A percentile compares a stretch with the other conserved stretches of the same genome.
Evolutionary conservation across 2,113 vertebrate genomes (phyloP).

Genomic region (Callocephalon fimbriatum): DNA sequence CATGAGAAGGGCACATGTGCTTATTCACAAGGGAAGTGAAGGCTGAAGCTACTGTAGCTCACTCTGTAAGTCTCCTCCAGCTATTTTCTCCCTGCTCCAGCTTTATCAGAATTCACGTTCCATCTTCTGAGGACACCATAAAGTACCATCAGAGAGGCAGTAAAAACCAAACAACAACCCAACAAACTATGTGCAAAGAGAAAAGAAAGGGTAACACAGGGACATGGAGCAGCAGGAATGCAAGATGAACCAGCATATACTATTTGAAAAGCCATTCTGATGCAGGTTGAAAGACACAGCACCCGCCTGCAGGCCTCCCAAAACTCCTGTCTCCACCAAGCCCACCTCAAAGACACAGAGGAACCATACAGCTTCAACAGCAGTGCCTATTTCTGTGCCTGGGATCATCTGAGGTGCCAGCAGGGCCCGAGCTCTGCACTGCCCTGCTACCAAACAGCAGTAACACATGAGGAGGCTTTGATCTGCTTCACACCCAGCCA

Average conservation of each 20-base stretch:
- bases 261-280: neutral
- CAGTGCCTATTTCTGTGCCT: accelerated
- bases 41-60: neutral
- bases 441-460: neutral
- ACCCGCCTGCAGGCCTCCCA: neutral
- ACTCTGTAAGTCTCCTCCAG: neutral
- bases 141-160: neutral
- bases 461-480: neutral
- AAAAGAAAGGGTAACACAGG: neutral
- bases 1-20: accelerated
- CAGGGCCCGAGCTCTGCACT: neutral
- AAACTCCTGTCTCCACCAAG: neutral
- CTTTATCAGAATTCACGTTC: neutral
- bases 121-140: neutral
- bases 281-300: neutral
- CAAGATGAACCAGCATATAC: neutral
- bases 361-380: neutral
- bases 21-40: neutral
- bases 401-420: neutral
- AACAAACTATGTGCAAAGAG: neutral
- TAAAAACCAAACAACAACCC: neutral
- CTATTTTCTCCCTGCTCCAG: neutral
- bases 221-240: neutral
- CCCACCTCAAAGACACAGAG: neutral
- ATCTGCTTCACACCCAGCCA: neutral